These are phyloP conservation scores for Leucosticte australis DNA, from an alignment of 2,113 vertebrate genomes.

Conservation along the genomic window DNA sequence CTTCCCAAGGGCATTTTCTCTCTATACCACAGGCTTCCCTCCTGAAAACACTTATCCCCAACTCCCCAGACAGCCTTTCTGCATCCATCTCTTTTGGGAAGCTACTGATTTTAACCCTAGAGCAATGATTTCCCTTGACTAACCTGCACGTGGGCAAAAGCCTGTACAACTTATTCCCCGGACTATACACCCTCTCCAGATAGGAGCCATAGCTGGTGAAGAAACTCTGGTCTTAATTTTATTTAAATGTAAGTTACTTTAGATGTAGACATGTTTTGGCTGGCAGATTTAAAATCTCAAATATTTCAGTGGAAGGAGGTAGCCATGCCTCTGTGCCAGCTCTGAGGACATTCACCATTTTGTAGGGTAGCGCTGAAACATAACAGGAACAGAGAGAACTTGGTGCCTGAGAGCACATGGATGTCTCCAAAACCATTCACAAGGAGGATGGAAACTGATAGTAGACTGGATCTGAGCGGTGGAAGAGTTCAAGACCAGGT, in stretches of 20 bases:
- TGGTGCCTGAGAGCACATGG: fast-evolving
- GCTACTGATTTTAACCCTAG: neutral
- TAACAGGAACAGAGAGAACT: neutral
- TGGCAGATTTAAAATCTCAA: neutral
- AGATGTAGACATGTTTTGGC: neutral
- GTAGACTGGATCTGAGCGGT: fast-evolving
- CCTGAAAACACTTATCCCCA: neutral
- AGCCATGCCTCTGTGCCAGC: fast-evolving
- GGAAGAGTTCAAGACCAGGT: neutral
- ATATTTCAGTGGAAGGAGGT: neutral
- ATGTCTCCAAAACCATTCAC: neutral
- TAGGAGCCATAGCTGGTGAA: neutral
- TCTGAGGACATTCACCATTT: neutral
- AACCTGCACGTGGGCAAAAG: neutral
- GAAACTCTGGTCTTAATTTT: neutral
- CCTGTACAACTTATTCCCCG: neutral
- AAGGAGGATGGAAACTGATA: neutral
- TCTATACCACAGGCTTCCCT: neutral
- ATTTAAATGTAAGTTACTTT: neutral
- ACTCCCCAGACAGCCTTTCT: neutral
- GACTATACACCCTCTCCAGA: neutral
- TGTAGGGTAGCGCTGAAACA: fast-evolving
- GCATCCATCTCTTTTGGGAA: neutral
- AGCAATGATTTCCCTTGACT: neutral
- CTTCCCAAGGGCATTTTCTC: neutral